These are phyloP conservation scores for Sylvietta virens DNA, from an alignment of 2,113 vertebrate genomes.

Conservation along the genomic window DNA sequence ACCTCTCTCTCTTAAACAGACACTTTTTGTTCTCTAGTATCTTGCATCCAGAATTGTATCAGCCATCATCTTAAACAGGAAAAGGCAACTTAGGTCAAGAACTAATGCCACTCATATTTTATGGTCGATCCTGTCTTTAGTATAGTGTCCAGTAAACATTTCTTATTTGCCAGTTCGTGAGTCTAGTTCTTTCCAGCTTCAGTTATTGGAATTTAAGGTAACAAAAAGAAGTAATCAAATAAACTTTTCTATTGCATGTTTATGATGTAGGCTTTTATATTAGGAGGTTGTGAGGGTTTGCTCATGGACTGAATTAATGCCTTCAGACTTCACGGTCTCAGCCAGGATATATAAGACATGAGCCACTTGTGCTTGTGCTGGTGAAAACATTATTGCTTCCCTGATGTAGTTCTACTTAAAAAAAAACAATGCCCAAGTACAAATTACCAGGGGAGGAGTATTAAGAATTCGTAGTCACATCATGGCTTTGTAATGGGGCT, in stretches of 20 bases:
- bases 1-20: background rate
- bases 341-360: background rate
- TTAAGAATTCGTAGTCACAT: slow-evolving; percentile 40
- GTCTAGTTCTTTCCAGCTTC: background rate
- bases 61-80: background rate
- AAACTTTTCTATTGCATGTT: background rate
- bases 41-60: background rate
- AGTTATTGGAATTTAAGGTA: background rate
- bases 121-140: background rate
- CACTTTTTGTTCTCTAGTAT: background rate
- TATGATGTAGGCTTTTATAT: background rate
- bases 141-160: background rate
- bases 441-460: background rate
- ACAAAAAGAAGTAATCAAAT: background rate
- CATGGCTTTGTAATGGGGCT: slow-evolving; percentile 26
- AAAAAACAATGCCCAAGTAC: background rate
- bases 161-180: background rate
- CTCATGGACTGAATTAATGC: background rate
- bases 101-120: background rate
- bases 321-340: background rate
- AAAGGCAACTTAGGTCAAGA: background rate
- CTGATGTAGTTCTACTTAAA: background rate
- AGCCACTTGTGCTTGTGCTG: background rate
- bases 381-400: slow-evolving; percentile 11
- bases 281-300: background rate